A percentile compares a stretch with the other conserved stretches of the same genome.
Conservation (phyloP, 1,140 invertebrate species). For the Ericerus pela region DNA sequence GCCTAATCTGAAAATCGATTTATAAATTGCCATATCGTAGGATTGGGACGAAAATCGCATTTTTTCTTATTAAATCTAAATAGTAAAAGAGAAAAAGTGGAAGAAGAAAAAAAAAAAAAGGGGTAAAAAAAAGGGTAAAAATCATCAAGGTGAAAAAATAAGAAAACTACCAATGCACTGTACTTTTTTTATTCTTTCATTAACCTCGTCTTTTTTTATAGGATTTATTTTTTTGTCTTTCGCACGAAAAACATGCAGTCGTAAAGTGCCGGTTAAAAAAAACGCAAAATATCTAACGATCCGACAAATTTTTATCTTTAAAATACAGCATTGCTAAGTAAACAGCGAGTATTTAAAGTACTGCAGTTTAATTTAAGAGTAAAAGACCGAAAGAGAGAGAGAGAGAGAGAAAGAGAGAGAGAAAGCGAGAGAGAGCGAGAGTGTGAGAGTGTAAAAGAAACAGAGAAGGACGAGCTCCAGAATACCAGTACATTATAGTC, state of each 20-base stretch:
- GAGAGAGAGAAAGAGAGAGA: too few relatives aligned
- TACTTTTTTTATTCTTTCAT: too few relatives aligned
- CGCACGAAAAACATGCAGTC: too few relatives aligned
- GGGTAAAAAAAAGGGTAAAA: not conserved
- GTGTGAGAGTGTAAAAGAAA: too few relatives aligned
- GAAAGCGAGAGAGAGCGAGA: too few relatives aligned
- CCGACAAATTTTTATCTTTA: constrained; percentile 8
- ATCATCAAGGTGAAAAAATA: too few relatives aligned
- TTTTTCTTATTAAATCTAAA: not conserved
- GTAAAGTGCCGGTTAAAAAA: not conserved
- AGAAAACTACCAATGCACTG: too few relatives aligned
- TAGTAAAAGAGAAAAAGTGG: not conserved
- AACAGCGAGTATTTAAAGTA: constrained; percentile 10
- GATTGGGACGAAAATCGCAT: not conserved
- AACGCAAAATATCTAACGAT: constrained; percentile 8
- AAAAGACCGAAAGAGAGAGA: too few relatives aligned
- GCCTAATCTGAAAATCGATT: constrained; percentile 1
- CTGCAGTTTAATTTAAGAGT: constrained; percentile 8
- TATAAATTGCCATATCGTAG: not conserved
- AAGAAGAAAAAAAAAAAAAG: not conserved
- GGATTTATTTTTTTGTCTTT: too few relatives aligned
- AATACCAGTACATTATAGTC: constrained; percentile 10
- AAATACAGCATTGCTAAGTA: constrained; percentile 3
- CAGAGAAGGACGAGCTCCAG: too few relatives aligned
- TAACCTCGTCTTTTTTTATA: too few relatives aligned